These are phyloP conservation scores for Craniophora ligustri DNA, from an alignment of 2,888 invertebrate genomes.

Conservation along the genomic window DNA sequence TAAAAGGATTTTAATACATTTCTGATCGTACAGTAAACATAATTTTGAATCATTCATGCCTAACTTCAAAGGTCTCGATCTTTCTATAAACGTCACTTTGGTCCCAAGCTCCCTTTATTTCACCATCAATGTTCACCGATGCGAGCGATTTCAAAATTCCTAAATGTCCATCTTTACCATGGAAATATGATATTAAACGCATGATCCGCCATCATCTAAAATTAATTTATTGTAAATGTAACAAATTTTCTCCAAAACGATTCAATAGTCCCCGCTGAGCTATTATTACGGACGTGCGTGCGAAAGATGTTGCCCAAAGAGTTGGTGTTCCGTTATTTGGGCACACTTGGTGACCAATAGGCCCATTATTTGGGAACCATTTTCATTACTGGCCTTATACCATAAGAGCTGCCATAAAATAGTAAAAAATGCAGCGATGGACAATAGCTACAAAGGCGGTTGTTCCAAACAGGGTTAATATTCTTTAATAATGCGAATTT, in stretches of 20 bases:
- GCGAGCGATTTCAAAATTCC: constrained; percentile 23
- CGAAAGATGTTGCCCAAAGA: constrained; percentile 41
- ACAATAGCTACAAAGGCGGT: not conserved
- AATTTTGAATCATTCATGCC: not conserved
- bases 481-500: constrained; percentile 39
- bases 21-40: no score
- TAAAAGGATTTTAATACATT: no score
- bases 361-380: not conserved
- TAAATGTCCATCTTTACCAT: constrained; percentile 22
- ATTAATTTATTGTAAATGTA: constrained; percentile 42
- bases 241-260: constrained; percentile 44
- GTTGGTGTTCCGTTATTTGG: constrained; percentile 19
- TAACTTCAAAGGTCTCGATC: not conserved
- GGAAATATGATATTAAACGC: constrained; percentile 42
- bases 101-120: constrained; percentile 17
- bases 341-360: not conserved
- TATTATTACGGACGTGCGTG: constrained; percentile 71
- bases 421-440: not conserved
- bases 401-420: not conserved
- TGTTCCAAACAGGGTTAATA: constrained; percentile 2
- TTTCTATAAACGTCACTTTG: constrained; percentile 32
- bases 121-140: constrained; percentile 38
- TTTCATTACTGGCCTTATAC: not conserved
- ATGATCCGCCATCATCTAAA: constrained; percentile 34
- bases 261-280: constrained; percentile 71